Base-by-base conservation (phyloP, 2,888 invertebrate species). In the Campaea margaritaria region DNA sequence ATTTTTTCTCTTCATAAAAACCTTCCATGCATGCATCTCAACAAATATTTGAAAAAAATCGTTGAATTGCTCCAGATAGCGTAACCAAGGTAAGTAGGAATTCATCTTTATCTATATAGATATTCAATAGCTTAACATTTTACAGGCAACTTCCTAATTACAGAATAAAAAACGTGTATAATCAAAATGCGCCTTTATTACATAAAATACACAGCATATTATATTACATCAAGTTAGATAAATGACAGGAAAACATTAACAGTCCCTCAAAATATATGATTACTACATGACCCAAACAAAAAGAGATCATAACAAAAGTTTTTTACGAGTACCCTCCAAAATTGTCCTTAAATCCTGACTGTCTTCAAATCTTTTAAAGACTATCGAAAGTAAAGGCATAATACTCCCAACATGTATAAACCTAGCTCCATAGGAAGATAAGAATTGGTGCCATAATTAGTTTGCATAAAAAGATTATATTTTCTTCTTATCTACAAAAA, bases 181-280 rank as follows among this genome's bases (percentile, higher is more conserved):
- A 34, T 34, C 5, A 36, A 2, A n/a, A n/a, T 36, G n/a, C n/a
- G 10, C n/a, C 4, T 12, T 36, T 36, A 36, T 36, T 36, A 36
- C 36, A 36, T n/a, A 36, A n/a, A n/a, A 36, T n/a, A 11, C 11
- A n/a, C 12, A n/a, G 12, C 12, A 36, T 12, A 36, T 3, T 36
- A n/a, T 14, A 14, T 45, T 16, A 46, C 28, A 49, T 31, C 12
- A 27, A 49, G 42, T 43, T 42, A 49, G 27, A 3, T 21, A 27
- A 36, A 44, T 36, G 45, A 62, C 50, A 56, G 41, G 43, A 47
- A 54, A 45, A 58, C 51, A 65, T 56, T 43, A 53, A 62, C 34
- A 67, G 65, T 58, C 65, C 67, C 50, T 65, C 50, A 38, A 52
- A 44, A 48, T 41, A 58, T 28, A 44, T 13, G 10, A 44, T 16